Conservation (phyloP, 2,888 invertebrate species). For the Andrena bicolor region DNA sequence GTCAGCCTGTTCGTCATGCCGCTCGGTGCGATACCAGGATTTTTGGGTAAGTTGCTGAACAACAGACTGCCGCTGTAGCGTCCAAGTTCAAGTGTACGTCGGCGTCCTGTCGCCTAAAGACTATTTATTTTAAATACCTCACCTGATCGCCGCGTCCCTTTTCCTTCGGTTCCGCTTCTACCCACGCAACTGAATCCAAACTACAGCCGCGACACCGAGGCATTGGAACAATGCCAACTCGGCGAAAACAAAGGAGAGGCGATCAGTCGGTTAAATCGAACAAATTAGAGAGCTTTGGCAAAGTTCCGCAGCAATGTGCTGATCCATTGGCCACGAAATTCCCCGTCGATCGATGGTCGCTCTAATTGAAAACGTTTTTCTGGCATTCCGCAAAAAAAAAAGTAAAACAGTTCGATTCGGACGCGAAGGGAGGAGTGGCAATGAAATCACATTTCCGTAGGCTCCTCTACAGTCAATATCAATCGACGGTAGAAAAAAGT, state of each 20-base stretch:
- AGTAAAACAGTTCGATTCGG: background rate
- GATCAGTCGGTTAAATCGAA: constrained; percentile 37
- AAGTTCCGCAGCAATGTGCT: constrained; percentile 16
- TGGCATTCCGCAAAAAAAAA: background rate
- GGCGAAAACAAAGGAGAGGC: constrained; percentile 23
- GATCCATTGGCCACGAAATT: constrained; percentile 24
- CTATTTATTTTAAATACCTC: background rate
- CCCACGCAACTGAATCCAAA: constrained; percentile 1
- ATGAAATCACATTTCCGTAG: no score
- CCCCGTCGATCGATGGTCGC: background rate
- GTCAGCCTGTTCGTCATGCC: constrained; percentile 99
- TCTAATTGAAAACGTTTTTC: background rate
- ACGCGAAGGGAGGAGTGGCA: no score
- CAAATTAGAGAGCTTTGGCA: constrained; percentile 37
- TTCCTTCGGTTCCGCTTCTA: constrained; percentile 3
- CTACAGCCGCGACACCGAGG: background rate
- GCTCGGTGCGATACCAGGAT: constrained; percentile 96
- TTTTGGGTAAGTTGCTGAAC: constrained; percentile 91
- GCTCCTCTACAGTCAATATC: no score
- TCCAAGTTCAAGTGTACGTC: no score
- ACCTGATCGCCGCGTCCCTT: background rate
- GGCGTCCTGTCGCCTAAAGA: no score
- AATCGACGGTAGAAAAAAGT: background rate
- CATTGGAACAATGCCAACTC: constrained; percentile 37
- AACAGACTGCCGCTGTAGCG: no score